Percentiles rank a stretch among this genome's conserved stretches.
Evolutionary conservation across 2,797 vertebrate species (phyloP).

Genomic region (Hydrolagus colliei): DNA sequence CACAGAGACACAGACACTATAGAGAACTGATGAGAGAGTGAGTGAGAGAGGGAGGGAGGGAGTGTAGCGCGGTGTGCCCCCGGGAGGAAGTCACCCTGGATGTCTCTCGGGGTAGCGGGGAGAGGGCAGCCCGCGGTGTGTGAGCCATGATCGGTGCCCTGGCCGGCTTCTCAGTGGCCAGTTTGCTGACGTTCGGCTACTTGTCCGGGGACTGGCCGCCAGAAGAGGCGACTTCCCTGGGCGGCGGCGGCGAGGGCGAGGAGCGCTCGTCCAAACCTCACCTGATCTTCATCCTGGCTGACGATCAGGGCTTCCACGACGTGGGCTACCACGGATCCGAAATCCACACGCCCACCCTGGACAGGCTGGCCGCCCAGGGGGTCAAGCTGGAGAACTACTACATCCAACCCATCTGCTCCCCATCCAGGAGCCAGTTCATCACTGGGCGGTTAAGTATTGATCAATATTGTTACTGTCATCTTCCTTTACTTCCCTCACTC

Average conservation of each 20-base stretch:
- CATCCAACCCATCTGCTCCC: conserved; percentile 92
- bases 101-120: neutral
- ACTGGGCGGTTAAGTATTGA: conserved; percentile 74
- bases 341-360: conserved; percentile 88
- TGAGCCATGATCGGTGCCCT: conserved; percentile 43
- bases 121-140: neutral
- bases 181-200: conserved; percentile 59
- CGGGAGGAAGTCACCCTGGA: no score
- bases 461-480: no score
- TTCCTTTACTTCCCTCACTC: no score
- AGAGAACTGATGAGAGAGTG: neutral
- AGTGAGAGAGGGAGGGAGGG: no score
- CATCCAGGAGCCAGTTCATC: conserved; percentile 90
- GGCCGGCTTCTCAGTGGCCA: conserved; percentile 57
- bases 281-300: conserved; percentile 87
- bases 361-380: conserved; percentile 79
- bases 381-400: conserved; percentile 98
- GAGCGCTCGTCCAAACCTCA: conserved; percentile 67
- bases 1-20: neutral
- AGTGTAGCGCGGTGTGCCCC: no score
- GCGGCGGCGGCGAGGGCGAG: conserved; percentile 45
- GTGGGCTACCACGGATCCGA: conserved; percentile 94
- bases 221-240: conserved; percentile 38
- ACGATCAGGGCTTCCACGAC: conserved; percentile 95
- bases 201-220: conserved; percentile 61